Percentiles rank a stretch among this genome's conserved stretches.
phyloP scores from a whole-genome alignment of 2,888 invertebrate species.

The Acrobasis suavella region DNA sequence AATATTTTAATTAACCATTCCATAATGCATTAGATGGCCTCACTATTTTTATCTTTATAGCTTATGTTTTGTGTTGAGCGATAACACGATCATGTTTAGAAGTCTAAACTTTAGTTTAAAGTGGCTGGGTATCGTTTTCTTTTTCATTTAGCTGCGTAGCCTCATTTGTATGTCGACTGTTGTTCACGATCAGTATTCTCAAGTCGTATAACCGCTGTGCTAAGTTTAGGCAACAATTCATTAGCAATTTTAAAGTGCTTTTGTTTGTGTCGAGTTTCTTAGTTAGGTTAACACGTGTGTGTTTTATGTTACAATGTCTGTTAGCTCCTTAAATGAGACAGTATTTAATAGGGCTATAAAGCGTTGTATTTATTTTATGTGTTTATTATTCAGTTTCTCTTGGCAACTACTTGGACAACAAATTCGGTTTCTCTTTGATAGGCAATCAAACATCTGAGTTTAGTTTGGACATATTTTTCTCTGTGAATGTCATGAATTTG shows the following conservation, averaged over 20 bases:
- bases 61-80: conserved; percentile 24
- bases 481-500: conserved; percentile 2
- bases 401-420: neutral
- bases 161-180: conserved; percentile 47
- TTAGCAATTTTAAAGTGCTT: conserved; percentile 71
- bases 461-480: neutral
- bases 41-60: conserved; percentile 32
- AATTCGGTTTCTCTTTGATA: neutral
- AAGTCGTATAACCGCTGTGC: conserved; percentile 54
- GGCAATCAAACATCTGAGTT: neutral
- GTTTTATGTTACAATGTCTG: conserved; percentile 41
- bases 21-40: conserved; percentile 48
- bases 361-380: conserved; percentile 15
- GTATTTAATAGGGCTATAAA: conserved; percentile 5
- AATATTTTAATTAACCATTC: conserved; percentile 45
- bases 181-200: conserved; percentile 61
- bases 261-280: conserved; percentile 58
- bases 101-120: conserved; percentile 28
- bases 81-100: conserved; percentile 17
- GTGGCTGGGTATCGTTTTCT: conserved; percentile 29
- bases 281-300: conserved; percentile 43
- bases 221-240: conserved; percentile 67
- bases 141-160: conserved; percentile 36
- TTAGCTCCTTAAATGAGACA: conserved; percentile 15
- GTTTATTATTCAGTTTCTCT: neutral